Percentiles rank a stretch among this genome's conserved stretches.
Conservation (phyloP, 2,113 vertebrate species). For the Deroptyus accipitrinus region DNA sequence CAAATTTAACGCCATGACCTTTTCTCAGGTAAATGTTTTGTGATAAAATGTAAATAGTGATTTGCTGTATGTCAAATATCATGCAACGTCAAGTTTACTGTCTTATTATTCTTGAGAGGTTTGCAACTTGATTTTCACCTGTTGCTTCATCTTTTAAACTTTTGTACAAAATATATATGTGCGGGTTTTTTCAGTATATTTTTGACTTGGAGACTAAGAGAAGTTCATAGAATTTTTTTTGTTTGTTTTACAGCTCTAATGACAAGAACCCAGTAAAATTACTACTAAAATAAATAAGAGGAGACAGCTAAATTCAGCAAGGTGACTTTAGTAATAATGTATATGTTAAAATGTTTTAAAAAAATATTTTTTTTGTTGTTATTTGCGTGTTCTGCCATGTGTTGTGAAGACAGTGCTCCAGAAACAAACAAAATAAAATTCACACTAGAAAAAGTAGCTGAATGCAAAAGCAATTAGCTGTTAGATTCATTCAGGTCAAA, state of each 20-base stretch:
- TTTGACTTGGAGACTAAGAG: neutral
- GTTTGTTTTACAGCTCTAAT: neutral
- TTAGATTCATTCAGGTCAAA: neutral
- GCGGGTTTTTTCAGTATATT: neutral
- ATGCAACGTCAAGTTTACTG: conserved; percentile 73
- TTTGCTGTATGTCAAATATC: conserved; percentile 80
- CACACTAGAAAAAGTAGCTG: neutral
- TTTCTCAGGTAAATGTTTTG: conserved; percentile 85
- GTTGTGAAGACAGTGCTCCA: neutral
- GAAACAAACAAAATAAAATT: neutral
- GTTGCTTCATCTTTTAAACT: conserved; percentile 59
- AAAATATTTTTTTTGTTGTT: neutral
- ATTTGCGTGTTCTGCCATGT: neutral
- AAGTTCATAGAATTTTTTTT: neutral
- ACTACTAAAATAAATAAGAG: neutral
- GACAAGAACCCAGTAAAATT: neutral
- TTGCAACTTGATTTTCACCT: conserved; percentile 71
- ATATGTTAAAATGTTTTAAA: neutral
- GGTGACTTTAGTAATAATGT: neutral
- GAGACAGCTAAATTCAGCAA: neutral
- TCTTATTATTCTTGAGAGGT: conserved; percentile 74
- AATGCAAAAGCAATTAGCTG: neutral
- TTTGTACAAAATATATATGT: neutral
- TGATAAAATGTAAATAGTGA: conserved; percentile 85
- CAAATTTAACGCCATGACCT: conserved; percentile 82